Evolutionary conservation across 2,888 invertebrate genomes (phyloP), one percentile per base, ranked within the genome.

Genomic region (Abscondita cerata): DNA sequence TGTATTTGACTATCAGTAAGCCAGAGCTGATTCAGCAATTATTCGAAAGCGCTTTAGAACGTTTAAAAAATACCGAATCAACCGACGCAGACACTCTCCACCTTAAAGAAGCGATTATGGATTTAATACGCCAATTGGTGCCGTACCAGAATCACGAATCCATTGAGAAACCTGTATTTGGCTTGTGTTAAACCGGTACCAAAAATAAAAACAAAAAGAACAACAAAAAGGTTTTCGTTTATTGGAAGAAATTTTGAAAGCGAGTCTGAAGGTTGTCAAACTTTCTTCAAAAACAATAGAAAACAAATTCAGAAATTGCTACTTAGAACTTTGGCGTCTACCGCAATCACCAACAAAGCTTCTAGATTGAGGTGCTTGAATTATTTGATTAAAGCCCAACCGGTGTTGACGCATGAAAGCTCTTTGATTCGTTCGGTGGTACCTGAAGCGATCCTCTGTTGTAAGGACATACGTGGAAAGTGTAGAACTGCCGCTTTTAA

Each of bases 381-480:
- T 66, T 77, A 89, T 72, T 79, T 96, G 3, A 85, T 95, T 20
- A 85, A 84, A 62, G 80, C 82, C 1, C 86, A 87, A 31, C 86
- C 87, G 11, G 82, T 87, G 65, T 74, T 90, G 12, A 84, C 84
- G 40, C 82, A 86, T 1, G 86, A 89, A 13, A 88, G 88, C 66
- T 89, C 89, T 71, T 82, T 94, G 58, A 78, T 95, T 0, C 84
- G 85, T 74, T 85, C 87, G 18, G 86, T 91, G 0, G 81, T 95
- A 8, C 92, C 95, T 0, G 96, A 96, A 81, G 89, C 92, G 0
- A 87, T 96, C 4, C 79, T 94, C n/a, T 90, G 90, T 69, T 91
- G 92, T 6, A 91, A 91, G 69, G 94, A 95, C 74, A 87, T 92
- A 57, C 95, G 94, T 73, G 88, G 90, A 25, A 89, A 88, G 73